Evolutionary conservation across 2,888 invertebrate species (phyloP).

Genomic region (Cistogaster globosa): DNA sequence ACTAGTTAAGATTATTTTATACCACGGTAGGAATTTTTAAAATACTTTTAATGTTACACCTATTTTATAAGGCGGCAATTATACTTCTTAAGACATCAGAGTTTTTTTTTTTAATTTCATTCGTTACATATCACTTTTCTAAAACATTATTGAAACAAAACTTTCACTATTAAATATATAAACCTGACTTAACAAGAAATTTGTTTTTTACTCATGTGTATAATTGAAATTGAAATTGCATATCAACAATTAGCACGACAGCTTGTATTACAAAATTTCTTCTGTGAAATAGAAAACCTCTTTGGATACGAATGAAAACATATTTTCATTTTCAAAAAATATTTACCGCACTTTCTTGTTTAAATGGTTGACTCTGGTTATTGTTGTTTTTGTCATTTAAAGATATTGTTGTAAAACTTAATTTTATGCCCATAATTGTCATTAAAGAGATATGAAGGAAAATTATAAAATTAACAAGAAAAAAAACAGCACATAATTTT

Average conservation of each 20-base stretch:
- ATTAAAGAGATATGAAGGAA: slow-evolving; percentile 49
- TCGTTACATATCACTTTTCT: too few species aligned
- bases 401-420: slow-evolving; percentile 60
- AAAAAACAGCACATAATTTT: slow-evolving; percentile 1
- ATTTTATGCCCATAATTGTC: slow-evolving; percentile 65
- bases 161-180: slow-evolving; percentile 20
- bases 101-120: too few species aligned
- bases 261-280: slow-evolving; percentile 47
- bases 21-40: too few species aligned
- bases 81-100: too few species aligned
- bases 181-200: slow-evolving; percentile 25
- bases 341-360: slow-evolving; percentile 55
- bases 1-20: too few species aligned
- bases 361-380: slow-evolving; percentile 19
- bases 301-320: neutral
- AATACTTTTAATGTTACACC: too few species aligned
- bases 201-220: slow-evolving; percentile 19
- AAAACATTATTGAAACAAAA: neutral
- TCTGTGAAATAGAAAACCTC: slow-evolving; percentile 57
- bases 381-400: slow-evolving; percentile 54
- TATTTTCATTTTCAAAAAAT: slow-evolving; percentile 34
- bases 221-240: slow-evolving; percentile 49
- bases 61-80: too few species aligned
- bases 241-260: slow-evolving; percentile 31
- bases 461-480: slow-evolving; percentile 12